Evolutionary conservation across 2,888 invertebrate genomes (phyloP).

Genomic region (Agriopis marginaria): DNA sequence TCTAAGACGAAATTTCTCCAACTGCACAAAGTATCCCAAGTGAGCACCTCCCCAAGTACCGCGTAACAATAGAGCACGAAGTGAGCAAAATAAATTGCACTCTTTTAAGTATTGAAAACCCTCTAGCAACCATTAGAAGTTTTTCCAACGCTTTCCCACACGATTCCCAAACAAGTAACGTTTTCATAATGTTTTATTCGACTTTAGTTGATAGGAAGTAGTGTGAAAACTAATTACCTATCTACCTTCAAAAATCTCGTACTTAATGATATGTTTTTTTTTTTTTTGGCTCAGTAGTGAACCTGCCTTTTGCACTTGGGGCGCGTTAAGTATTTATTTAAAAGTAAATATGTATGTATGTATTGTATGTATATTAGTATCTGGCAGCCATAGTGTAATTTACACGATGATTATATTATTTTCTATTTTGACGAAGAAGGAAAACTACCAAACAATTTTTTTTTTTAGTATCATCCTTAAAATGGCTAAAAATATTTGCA

Average conservation of each 20-base stretch:
- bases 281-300: too few species aligned
- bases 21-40: slow-evolving; percentile 30
- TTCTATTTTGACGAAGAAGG: too few species aligned
- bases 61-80: slow-evolving; percentile 27
- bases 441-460: too few species aligned
- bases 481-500: too few species aligned
- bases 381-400: too few species aligned
- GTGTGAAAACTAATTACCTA: background rate
- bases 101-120: slow-evolving; percentile 39
- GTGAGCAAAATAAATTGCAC: slow-evolving; percentile 44
- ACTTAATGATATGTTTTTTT: background rate
- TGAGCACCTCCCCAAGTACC: slow-evolving; percentile 25
- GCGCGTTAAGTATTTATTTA: too few species aligned
- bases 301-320: too few species aligned
- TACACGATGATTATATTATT: too few species aligned
- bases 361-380: too few species aligned
- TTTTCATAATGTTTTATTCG: slow-evolving; percentile 1
- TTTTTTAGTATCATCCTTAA: too few species aligned
- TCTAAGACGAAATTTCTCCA: slow-evolving; percentile 6
- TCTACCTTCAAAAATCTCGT: background rate
- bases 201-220: background rate
- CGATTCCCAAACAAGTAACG: slow-evolving; percentile 5
- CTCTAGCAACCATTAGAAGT: slow-evolving; percentile 30
- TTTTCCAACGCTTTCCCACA: slow-evolving; percentile 15
- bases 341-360: too few species aligned